Conservation (phyloP, 2,888 invertebrate genomes). For the Emmelina monodactyla region DNA sequence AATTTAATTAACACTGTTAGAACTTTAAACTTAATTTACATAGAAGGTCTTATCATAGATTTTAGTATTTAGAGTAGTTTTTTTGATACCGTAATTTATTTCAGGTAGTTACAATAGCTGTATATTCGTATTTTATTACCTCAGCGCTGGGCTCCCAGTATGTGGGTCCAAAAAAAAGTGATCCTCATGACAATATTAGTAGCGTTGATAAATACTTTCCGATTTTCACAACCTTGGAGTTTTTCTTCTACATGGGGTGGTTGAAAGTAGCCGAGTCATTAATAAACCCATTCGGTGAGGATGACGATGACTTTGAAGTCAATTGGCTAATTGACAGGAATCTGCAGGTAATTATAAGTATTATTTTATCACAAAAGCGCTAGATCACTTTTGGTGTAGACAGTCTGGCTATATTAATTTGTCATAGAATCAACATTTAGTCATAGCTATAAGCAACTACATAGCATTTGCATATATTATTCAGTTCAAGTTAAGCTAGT, state of each 20-base stretch:
- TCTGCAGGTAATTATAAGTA: constrained; percentile 70
- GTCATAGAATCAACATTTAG: too few relatives aligned
- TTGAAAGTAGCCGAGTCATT: constrained; percentile 90
- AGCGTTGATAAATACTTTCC: constrained; percentile 89
- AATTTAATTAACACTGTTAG: too few relatives aligned
- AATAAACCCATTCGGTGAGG: constrained; percentile 92
- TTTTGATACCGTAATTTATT: constrained; percentile 2
- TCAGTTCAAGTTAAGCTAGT: too few relatives aligned
- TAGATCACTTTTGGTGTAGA: too few relatives aligned
- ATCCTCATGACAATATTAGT: constrained; percentile 44
- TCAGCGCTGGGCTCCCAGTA: constrained; percentile 90
- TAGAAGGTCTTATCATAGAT: too few relatives aligned
- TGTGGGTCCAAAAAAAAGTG: constrained; percentile 67
- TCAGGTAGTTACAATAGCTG: constrained; percentile 87
- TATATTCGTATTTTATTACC: constrained; percentile 90
- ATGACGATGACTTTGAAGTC: constrained; percentile 91
- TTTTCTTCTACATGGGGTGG: constrained; percentile 91
- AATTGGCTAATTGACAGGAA: constrained; percentile 95
- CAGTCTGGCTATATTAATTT: too few relatives aligned
- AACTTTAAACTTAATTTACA: too few relatives aligned
- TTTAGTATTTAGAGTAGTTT: too few relatives aligned
- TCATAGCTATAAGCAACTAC: too few relatives aligned
- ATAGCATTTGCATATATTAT: too few relatives aligned
- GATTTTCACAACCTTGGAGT: constrained; percentile 87
- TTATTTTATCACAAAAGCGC: too few relatives aligned